Percentiles rank a stretch among this genome's conserved stretches.
These are phyloP conservation scores for Micronisus gabar DNA, from an alignment of 2,113 vertebrate species.

Conservation along the genomic window DNA sequence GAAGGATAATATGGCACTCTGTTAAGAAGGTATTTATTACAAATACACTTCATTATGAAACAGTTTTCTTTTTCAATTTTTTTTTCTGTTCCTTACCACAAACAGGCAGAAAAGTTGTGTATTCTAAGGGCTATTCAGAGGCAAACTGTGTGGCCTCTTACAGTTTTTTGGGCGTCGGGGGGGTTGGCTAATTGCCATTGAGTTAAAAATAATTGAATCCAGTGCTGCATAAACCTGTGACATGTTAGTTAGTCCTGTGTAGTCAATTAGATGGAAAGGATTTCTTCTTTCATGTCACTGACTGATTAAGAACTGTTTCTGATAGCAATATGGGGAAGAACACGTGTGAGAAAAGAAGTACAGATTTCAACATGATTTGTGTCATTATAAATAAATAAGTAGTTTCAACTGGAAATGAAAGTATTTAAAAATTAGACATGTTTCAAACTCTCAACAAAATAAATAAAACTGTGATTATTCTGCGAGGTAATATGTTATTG, in stretches of 20 bases:
- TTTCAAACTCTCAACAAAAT: background rate
- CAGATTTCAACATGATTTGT: background rate
- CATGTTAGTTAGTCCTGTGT: background rate
- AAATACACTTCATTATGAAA: background rate
- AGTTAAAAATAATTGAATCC: background rate
- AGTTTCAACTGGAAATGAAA: background rate
- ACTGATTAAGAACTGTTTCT: background rate
- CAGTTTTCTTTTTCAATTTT: background rate
- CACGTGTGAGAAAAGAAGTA: background rate
- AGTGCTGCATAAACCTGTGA: background rate
- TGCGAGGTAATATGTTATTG: accelerated
- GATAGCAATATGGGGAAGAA: background rate
- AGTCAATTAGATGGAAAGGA: background rate
- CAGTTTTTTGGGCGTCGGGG: background rate
- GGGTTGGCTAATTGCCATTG: background rate
- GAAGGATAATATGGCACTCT: background rate
- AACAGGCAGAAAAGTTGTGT: background rate
- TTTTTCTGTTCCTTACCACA: background rate
- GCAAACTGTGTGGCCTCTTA: background rate
- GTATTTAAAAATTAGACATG: background rate
- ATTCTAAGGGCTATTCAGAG: background rate
- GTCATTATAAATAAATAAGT: background rate
- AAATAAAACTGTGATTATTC: background rate
- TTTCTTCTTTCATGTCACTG: background rate
- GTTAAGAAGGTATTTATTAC: background rate